Conservation (phyloP, 2,113 vertebrate species). For the Pycnonotus jocosus region DNA sequence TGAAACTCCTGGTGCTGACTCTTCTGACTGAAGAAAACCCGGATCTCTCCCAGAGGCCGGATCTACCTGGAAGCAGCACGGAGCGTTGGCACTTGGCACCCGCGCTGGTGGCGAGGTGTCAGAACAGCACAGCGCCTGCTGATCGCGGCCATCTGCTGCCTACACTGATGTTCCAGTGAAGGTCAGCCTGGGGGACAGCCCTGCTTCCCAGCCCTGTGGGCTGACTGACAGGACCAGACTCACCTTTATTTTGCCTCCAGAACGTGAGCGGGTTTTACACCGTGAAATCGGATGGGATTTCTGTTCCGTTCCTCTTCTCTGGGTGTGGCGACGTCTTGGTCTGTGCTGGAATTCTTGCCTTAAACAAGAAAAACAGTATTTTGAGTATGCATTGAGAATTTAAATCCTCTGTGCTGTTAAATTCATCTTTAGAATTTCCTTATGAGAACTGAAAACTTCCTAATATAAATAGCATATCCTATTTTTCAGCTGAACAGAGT, state of each 20-base stretch:
- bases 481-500: accelerated
- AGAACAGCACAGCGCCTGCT: neutral
- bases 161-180: neutral
- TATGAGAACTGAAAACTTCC: neutral
- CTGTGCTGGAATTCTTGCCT: neutral
- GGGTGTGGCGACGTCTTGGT: neutral
- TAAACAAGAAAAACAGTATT: neutral
- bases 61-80: neutral
- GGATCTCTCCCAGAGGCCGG: neutral
- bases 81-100: neutral
- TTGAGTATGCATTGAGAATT: neutral
- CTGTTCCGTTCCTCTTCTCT: neutral
- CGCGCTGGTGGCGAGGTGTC: neutral
- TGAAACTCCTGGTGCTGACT: neutral
- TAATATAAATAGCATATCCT: neutral
- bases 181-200: neutral
- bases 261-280: accelerated
- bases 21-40: neutral
- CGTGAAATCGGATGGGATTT: neutral
- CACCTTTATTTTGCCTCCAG: neutral
- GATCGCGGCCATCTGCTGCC: neutral
- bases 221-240: neutral
- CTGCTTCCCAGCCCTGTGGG: neutral
- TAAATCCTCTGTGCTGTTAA: neutral
- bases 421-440: neutral